These are phyloP conservation scores for Rhizomys pruinosus DNA, from an alignment of 2,113 vertebrate species.

Conservation along the genomic window DNA sequence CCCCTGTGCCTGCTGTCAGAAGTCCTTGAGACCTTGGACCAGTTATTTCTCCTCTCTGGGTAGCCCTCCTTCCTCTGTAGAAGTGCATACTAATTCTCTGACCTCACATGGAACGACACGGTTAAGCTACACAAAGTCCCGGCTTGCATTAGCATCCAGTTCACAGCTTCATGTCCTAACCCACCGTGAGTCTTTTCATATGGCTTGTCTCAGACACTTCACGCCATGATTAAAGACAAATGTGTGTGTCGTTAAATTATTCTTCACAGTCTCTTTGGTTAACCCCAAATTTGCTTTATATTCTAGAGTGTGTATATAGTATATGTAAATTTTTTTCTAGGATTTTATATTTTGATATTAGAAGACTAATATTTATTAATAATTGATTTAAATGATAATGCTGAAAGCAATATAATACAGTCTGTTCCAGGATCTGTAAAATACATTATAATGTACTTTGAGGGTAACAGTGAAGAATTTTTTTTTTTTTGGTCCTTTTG, in stretches of 20 bases:
- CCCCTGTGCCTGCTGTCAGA: not conserved
- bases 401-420: not conserved
- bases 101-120: not conserved
- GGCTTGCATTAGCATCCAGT: not conserved
- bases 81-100: too few species aligned
- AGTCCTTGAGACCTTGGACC: not conserved
- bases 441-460: not conserved
- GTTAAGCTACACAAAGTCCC: not conserved
- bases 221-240: constrained; percentile 73
- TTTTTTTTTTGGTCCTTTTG: not conserved
- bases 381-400: not conserved
- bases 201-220: constrained; percentile 40
- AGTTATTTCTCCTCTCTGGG: not conserved
- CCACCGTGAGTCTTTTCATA: not conserved
- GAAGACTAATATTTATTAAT: constrained; percentile 6
- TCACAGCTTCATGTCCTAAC: constrained; percentile 7
- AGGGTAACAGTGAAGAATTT: not conserved
- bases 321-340: not conserved
- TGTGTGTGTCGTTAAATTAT: constrained; percentile 49
- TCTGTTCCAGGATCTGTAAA: not conserved
- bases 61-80: not conserved
- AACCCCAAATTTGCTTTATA: constrained; percentile 57
- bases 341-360: constrained; percentile 8
- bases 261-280: constrained; percentile 48
- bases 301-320: not conserved